Evolutionary conservation across 2,113 vertebrate species (phyloP).

Genomic region (Nothoprocta perdicaria): DNA sequence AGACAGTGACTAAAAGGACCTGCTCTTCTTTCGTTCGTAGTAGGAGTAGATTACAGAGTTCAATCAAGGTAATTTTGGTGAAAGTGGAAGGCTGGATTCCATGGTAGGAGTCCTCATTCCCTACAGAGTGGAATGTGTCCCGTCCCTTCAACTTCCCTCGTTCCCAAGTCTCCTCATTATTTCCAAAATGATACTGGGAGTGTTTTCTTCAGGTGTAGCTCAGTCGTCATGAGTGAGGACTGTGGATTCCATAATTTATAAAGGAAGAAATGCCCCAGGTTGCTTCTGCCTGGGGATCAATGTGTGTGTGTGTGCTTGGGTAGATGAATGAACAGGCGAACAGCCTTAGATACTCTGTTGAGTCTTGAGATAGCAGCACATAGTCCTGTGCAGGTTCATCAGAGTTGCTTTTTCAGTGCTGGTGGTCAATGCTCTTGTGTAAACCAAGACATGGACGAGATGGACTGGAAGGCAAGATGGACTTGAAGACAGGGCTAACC

Average conservation of each 20-base stretch:
- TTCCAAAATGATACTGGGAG: background rate
- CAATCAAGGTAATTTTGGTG: background rate
- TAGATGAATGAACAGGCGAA: background rate
- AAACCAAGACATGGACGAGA: background rate
- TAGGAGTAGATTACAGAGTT: background rate
- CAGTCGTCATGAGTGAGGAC: background rate
- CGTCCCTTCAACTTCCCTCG: background rate
- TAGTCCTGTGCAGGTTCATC: background rate
- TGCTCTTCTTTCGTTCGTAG: background rate
- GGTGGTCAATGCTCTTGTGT: background rate
- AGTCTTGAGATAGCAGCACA: background rate
- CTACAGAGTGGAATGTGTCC: background rate
- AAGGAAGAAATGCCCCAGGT: background rate
- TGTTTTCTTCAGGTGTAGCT: background rate
- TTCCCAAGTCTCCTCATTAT: background rate
- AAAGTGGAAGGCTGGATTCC: rapidly evolving
- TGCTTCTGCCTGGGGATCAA: background rate
- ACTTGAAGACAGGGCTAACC: background rate
- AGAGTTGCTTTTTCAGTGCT: background rate
- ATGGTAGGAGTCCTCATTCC: background rate
- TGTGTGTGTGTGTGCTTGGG: background rate
- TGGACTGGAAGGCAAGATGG: background rate
- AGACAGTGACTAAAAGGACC: background rate
- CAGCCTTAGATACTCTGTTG: background rate
- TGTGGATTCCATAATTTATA: background rate